phyloP scores from a whole-genome alignment of 2,797 vertebrate species.

The Peromyscus nudipes region DNA sequence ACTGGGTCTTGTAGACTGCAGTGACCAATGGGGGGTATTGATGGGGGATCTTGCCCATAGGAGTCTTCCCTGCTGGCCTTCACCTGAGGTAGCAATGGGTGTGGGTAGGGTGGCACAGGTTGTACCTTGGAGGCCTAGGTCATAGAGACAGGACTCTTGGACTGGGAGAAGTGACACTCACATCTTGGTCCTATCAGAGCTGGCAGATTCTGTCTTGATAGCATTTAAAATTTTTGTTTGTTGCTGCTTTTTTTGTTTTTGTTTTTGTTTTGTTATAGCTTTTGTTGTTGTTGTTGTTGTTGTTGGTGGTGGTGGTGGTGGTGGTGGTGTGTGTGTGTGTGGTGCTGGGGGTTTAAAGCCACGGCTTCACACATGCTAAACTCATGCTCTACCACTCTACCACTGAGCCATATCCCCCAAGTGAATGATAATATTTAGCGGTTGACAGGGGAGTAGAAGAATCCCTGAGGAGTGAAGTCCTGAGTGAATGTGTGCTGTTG shows the following conservation, averaged over 20 bases:
- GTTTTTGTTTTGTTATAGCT: background rate
- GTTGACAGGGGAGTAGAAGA: too few species aligned
- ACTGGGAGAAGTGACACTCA: too few species aligned
- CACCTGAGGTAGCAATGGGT: too few species aligned
- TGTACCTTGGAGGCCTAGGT: too few species aligned
- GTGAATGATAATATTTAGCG: background rate
- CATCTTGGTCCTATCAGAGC: too few species aligned
- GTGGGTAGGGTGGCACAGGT: too few species aligned
- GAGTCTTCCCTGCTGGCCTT: too few species aligned
- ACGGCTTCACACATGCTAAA: background rate
- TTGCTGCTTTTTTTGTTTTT: background rate
- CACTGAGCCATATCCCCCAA: background rate
- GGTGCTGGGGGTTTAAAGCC: background rate
- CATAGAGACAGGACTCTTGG: too few species aligned
- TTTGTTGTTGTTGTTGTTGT: background rate
- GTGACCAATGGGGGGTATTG: too few species aligned
- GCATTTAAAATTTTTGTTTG: background rate
- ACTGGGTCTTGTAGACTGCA: too few species aligned
- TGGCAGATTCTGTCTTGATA: too few species aligned
- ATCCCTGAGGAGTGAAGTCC: background rate
- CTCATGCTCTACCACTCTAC: background rate
- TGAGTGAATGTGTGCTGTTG: background rate
- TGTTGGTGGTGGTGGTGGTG: background rate
- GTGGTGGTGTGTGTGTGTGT: background rate
- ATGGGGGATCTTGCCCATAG: too few species aligned